Percentiles rank a stretch among this genome's conserved stretches.
Evolutionary conservation across 2,113 vertebrate genomes (phyloP).

Genomic region (Triplophysa siluroides): DNA sequence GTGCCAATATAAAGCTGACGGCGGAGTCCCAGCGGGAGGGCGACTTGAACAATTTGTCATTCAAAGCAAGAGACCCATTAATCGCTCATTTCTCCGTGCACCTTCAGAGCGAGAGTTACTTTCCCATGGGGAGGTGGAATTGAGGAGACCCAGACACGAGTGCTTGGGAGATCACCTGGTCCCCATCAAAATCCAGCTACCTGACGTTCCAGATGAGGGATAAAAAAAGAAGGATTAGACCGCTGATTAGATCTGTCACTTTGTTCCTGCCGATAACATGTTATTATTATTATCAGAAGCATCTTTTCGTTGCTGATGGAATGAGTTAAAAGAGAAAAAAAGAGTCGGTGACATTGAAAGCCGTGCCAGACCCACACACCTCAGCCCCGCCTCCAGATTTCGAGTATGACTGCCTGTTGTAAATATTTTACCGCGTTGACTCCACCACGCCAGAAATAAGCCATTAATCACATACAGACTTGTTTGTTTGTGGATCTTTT

Average conservation of each 20-base stretch:
- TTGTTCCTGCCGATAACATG: constrained; percentile 64
- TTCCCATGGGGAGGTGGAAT: constrained; percentile 49
- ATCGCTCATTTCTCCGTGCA: constrained; percentile 61
- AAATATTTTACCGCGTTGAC: constrained; percentile 45
- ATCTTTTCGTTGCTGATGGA: constrained; percentile 62
- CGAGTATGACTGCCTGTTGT: constrained; percentile 15
- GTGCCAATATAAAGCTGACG: constrained; percentile 55
- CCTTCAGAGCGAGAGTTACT: constrained; percentile 58
- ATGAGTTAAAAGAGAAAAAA: constrained; percentile 46
- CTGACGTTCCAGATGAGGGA: constrained; percentile 44
- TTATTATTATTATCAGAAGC: constrained; percentile 69
- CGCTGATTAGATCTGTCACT: constrained; percentile 71
- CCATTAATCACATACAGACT: constrained; percentile 46
- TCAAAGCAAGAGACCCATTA: constrained; percentile 56
- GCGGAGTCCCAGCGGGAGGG: constrained; percentile 47
- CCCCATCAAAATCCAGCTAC: constrained; percentile 53
- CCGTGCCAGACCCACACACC: neutral
- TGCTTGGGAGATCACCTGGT: constrained; percentile 48
- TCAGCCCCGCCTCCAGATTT: neutral
- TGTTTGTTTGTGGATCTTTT: constrained; percentile 33
- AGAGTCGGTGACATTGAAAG: constrained; percentile 62
- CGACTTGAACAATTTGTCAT: constrained; percentile 53
- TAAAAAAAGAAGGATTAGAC: constrained; percentile 46
- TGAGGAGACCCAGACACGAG: constrained; percentile 8
- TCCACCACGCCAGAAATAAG: constrained; percentile 37